Base-by-base conservation (phyloP, 2,113 vertebrate species). In the Entelurus aequoreus region DNA sequence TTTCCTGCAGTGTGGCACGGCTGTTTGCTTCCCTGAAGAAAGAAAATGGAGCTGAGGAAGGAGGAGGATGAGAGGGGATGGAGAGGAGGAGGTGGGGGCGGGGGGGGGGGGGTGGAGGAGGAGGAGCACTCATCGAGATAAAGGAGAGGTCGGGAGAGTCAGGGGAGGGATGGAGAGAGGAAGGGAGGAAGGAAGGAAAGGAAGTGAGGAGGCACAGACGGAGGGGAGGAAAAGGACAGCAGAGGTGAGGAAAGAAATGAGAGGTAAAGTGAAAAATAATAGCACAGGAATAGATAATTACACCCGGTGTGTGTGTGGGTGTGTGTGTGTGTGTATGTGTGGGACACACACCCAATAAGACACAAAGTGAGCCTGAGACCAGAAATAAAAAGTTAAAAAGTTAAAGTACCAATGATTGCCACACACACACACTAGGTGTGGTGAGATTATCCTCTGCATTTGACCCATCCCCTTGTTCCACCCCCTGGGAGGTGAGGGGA, bases 61-160 rank as follows among this genome's bases (percentile, higher is more conserved):
- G 73, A 66, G 62, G 69, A 68, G 72, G 75, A 84, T 74, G 77
- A 75, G 73, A 80, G 76, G 51, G 36, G 15, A 37, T 65, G 40
- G 48, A 54, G 38, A 48, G 37, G 57, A 44, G n/a, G 40, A 47
- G 21, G 50, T 57, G 52, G 49, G 28, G 28, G n/a, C n/a, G n/a
- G n/a, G n/a, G 48, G 62, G 38, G 59, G 65, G 61, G 6, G 58
- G 60, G 64, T 71, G 57, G 57, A 16, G 53, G 62, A 72, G 71
- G 63, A 0, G 16, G 59, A 68, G 71, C 9, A 9, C 10, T 1
- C 11, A 78, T 44, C 51, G 14, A 66, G 60, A 63, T 47, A 55
- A 62, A 62, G 55, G 46, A 74, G 65, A 60, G 48, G 54, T 59
- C 62, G 46, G 63, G 62, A 55, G 66, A 69, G 58, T 52, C 61